These are phyloP conservation scores for Schrankia costaestrigalis DNA, from an alignment of 2,888 invertebrate species.

Conservation along the genomic window DNA sequence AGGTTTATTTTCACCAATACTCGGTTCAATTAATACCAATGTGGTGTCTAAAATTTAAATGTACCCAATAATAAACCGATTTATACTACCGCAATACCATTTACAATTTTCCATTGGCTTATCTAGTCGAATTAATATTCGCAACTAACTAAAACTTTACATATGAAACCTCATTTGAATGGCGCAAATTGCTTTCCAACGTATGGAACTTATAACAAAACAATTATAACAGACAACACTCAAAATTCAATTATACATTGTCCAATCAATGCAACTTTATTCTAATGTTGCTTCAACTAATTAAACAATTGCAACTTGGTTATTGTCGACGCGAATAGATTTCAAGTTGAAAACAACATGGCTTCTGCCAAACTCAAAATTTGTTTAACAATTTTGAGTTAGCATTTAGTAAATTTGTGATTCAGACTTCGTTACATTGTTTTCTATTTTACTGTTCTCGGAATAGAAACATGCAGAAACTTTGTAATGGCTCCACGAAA, in stretches of 20 bases:
- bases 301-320: slow-evolving; percentile 45
- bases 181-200: slow-evolving; percentile 18
- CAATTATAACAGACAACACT: slow-evolving; percentile 16
- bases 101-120: slow-evolving; percentile 2
- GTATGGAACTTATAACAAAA: slow-evolving; percentile 9
- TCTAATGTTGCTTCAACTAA: slow-evolving; percentile 49
- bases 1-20: too few species aligned
- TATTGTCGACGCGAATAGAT: slow-evolving; percentile 30
- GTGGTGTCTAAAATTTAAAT: neutral
- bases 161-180: slow-evolving; percentile 10
- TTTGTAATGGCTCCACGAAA: too few species aligned
- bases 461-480: too few species aligned
- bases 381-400: slow-evolving; percentile 40
- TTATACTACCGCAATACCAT: slow-evolving; percentile 2
- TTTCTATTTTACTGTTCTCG: too few species aligned
- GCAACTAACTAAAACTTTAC: slow-evolving; percentile 11
- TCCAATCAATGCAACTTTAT: slow-evolving; percentile 34
- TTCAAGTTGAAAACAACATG: slow-evolving; percentile 45
- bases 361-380: slow-evolving; percentile 47
- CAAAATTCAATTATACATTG: slow-evolving; percentile 24
- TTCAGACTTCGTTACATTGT: too few species aligned
- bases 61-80: slow-evolving; percentile 7
- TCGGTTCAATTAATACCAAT: neutral
- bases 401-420: slow-evolving; percentile 25
- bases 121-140: slow-evolving; percentile 6